A percentile compares a stretch with the other conserved stretches of the same genome.
Evolutionary conservation across 2,888 invertebrate species (phyloP).

Genomic region (Petrophora chlorosata): DNA sequence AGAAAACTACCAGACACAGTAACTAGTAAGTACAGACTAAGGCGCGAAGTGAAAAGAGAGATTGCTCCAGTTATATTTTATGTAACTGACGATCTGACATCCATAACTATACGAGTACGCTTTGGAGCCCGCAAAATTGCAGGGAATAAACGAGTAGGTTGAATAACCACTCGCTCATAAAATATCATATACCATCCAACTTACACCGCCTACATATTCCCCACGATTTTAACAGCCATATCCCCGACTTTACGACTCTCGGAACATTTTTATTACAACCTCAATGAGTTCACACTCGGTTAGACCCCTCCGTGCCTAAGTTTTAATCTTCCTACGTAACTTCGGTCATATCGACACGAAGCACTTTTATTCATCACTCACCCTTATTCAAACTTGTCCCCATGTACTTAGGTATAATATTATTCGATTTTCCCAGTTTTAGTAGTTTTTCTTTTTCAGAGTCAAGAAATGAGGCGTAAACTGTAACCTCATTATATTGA

Average conservation of each 20-base stretch:
- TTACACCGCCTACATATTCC: constrained; percentile 11
- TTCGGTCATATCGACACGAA: constrained; percentile 64
- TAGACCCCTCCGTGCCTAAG: constrained; percentile 48
- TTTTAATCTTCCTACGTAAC: constrained; percentile 70
- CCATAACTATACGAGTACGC: too few species aligned
- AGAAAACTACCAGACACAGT: too few species aligned
- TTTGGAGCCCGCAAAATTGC: too few species aligned
- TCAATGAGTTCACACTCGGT: constrained; percentile 60
- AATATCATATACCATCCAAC: constrained; percentile 7
- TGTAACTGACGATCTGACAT: too few species aligned
- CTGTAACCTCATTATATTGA: constrained; percentile 18
- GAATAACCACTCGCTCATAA: constrained; percentile 5
- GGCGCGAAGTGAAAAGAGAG: too few species aligned
- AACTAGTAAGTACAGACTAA: too few species aligned
- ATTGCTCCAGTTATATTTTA: too few species aligned
- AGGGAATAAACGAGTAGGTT: too few species aligned
- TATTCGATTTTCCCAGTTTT: constrained; percentile 66
- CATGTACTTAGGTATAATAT: constrained; percentile 62
- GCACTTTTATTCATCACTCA: constrained; percentile 55
- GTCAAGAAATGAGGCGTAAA: constrained; percentile 13
- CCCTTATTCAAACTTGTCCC: constrained; percentile 73
- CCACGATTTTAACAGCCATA: constrained; percentile 33
- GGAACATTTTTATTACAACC: constrained; percentile 50
- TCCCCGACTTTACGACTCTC: constrained; percentile 42
- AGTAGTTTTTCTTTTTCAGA: constrained; percentile 50